Evolutionary conservation across 2,113 vertebrate species (phyloP).

Genomic region (Callocephalon fimbriatum): DNA sequence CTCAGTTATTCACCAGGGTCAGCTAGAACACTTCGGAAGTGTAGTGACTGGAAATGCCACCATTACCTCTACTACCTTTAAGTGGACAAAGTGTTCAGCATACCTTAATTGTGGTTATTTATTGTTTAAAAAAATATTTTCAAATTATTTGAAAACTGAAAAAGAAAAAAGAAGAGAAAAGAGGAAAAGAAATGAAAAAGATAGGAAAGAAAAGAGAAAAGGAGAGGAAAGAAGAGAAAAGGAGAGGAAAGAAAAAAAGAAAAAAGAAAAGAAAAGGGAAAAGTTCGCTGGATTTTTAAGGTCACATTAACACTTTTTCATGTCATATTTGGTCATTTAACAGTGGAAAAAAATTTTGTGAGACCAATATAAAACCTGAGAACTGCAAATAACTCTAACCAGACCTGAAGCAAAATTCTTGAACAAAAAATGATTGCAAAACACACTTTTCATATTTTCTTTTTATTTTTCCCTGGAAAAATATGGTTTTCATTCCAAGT

Average conservation of each 20-base stretch:
- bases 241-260: accelerated
- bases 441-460: neutral
- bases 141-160: neutral
- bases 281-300: neutral
- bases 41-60: neutral
- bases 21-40: neutral
- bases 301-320: neutral
- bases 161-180: neutral
- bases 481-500: neutral
- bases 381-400: neutral
- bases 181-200: accelerated
- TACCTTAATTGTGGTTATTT: neutral
- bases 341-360: neutral
- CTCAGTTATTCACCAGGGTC: neutral
- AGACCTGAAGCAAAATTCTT: neutral
- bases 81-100: neutral
- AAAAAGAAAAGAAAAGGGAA: neutral
- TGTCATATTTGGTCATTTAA: neutral
- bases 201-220: accelerated
- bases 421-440: neutral
- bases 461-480: neutral
- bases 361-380: neutral
- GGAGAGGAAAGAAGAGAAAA: accelerated
- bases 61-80: neutral
- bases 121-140: neutral